phyloP scores from a whole-genome alignment of 2,797 vertebrate genomes.

The Anisognathus igniventris region DNA sequence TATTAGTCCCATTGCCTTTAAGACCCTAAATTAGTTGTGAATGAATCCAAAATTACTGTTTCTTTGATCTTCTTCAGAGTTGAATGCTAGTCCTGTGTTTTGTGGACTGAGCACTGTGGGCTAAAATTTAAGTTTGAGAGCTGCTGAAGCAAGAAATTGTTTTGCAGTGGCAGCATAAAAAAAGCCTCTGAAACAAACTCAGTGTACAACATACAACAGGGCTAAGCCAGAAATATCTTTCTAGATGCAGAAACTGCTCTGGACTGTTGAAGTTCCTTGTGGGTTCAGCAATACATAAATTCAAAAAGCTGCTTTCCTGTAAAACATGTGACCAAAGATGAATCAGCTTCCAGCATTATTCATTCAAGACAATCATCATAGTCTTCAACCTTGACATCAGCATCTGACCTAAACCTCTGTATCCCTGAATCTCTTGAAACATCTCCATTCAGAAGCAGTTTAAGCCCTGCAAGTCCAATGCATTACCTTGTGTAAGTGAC shows the following conservation, averaged over 20 bases:
- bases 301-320: neutral
- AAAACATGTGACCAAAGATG: neutral
- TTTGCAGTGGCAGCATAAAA: neutral
- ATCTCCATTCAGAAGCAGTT: neutral
- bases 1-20: neutral
- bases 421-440: neutral
- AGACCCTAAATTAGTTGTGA: neutral
- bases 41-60: neutral
- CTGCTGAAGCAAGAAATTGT: conserved; percentile 21
- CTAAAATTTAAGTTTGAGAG: neutral
- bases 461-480: neutral
- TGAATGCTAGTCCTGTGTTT: neutral
- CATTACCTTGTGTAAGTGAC: neutral
- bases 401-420: neutral
- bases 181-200: neutral
- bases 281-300: neutral
- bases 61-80: neutral
- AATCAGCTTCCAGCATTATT: neutral
- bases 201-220: neutral
- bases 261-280: neutral
- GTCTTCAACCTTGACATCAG: neutral
- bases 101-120: neutral
- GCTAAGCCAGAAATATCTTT: neutral
- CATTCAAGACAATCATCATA: neutral
- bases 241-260: neutral